Base-by-base conservation (phyloP, 1,140 invertebrate species). In the Phocides pigmalion region DNA sequence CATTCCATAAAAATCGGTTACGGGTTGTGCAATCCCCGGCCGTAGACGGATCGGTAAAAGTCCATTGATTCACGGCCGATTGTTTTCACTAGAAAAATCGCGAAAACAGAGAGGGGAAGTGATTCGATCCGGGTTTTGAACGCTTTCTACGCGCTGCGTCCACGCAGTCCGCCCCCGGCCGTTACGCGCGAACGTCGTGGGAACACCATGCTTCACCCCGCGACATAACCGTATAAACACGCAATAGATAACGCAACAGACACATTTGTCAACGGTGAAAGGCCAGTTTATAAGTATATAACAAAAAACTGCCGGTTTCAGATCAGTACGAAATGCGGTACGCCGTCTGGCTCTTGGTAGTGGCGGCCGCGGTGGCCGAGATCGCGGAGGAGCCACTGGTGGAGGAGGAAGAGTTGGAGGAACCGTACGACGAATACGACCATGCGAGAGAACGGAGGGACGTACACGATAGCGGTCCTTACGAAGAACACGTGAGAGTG, bases 391-490 rank as follows among this genome's bases (percentile, higher is more conserved):
- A 87, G 35, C 79, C 84, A 1, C 84, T 82, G 81, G 79, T 87
- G 3, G 86, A 90, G 41, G 88, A 91, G 39, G 87, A 89, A 44
- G 84, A 89, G 37, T 62, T 85, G 15, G 81, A 86, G 17, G 86
- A 87, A 15, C 77, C 76, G 6, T 87, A 89, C 28, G 80, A 81
- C 3, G 83, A 87, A 25, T 81, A 84, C 44, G 59, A 76, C 4
- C 50, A 69, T 35, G 70, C 68, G 8, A 70, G 81, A 14, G 66
- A 59, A n/a, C 72, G 74, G 4, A 59, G 77, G 1, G 80, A 81
- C 4, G 66, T 76, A 4, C 74, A 82, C 17, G 74, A 76, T 0
- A 71, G 74, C 17, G 83, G 74, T 4, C 78, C 81, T 2, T 80
- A 72, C 15, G 79, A 84, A 1, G 77, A 84, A 22, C 79, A 83